Evolutionary conservation across 2,797 vertebrate genomes (phyloP).

Genomic region (Mus minutoides): DNA sequence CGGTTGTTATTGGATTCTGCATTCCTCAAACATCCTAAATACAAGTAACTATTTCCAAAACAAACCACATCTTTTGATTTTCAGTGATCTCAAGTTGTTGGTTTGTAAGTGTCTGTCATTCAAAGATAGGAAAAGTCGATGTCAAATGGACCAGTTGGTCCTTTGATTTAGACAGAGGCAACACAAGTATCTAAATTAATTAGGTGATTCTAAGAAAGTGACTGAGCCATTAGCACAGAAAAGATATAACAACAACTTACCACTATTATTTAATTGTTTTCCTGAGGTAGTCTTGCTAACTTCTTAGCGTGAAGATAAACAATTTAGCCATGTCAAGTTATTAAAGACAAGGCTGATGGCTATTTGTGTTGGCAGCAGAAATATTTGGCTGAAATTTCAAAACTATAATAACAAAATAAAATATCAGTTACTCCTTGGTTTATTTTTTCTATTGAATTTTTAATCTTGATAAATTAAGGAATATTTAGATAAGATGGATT

Average conservation of each 20-base stretch:
- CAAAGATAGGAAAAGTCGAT: conserved; percentile 28
- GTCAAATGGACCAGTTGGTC: background rate
- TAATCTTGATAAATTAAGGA: conserved; percentile 1
- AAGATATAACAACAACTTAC: background rate
- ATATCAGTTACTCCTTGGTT: background rate
- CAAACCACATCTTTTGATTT: background rate
- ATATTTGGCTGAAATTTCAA: background rate
- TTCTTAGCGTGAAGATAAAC: background rate
- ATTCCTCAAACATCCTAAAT: background rate
- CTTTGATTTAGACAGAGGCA: background rate
- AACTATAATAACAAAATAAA: background rate
- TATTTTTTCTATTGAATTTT: conserved; percentile 33
- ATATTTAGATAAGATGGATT: conserved; percentile 43
- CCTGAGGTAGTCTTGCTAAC: background rate
- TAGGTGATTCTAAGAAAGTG: background rate
- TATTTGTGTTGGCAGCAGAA: background rate
- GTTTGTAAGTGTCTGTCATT: background rate
- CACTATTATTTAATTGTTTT: conserved; percentile 12
- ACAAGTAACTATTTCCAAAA: background rate
- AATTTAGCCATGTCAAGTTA: background rate
- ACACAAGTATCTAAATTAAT: background rate
- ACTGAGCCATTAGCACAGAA: background rate
- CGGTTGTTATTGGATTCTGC: background rate
- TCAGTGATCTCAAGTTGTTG: background rate
- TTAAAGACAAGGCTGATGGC: conserved; percentile 9